A percentile compares a stretch with the other conserved stretches of the same genome.
Conservation (phyloP, 2,888 invertebrate species). For the Ophioninae sp. region DNA sequence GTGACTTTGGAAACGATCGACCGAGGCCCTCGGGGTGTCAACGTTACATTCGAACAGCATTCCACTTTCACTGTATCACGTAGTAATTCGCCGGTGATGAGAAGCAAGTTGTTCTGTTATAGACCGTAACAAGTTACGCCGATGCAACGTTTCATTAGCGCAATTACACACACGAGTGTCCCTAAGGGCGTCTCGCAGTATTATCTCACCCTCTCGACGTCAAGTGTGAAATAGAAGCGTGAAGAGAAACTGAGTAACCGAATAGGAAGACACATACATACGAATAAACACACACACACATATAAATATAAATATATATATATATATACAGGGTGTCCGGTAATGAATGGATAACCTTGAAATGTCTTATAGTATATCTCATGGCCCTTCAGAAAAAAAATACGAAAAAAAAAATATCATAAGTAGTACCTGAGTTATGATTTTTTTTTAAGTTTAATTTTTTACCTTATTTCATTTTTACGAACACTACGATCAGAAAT, state of each 20-base stretch:
- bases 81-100: neutral
- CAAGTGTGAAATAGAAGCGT: slow-evolving; percentile 24
- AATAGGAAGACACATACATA: neutral
- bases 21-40: slow-evolving; percentile 7
- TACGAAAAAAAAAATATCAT: no score
- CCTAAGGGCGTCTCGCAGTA: slow-evolving; percentile 14
- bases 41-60: neutral
- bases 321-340: no score
- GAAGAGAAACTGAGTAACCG: slow-evolving; percentile 20
- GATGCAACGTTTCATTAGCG: slow-evolving; percentile 36
- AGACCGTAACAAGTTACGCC: neutral
- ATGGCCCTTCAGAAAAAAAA: no score
- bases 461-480: no score
- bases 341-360: no score
- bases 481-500: no score
- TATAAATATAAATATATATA: neutral
- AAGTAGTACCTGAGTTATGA: no score
- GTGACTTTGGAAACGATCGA: neutral
- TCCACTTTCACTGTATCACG: slow-evolving; percentile 38
- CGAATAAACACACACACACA: neutral
- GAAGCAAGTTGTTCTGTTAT: slow-evolving; percentile 2
- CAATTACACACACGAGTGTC: slow-evolving; percentile 19
- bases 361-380: no score
- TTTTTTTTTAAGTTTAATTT: no score
- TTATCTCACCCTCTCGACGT: slow-evolving; percentile 24